Percentiles rank a stretch among this genome's conserved stretches.
Conservation (phyloP, 2,888 invertebrate species). For the Argyra leucocephala region DNA sequence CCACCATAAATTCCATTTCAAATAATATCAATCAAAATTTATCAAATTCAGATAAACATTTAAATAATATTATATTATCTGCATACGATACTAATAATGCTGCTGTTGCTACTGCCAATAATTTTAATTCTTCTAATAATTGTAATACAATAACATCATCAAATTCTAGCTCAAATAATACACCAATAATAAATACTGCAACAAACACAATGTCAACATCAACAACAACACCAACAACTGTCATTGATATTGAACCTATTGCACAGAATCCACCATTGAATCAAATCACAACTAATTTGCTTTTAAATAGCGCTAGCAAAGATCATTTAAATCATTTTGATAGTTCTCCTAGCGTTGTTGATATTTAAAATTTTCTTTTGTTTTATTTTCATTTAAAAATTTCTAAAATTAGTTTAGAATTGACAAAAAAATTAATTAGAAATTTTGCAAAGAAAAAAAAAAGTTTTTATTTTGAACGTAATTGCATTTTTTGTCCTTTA, state of each 20-base stretch:
- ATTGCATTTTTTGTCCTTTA: too few relatives aligned
- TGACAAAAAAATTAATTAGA: too few relatives aligned
- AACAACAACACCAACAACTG: constrained; percentile 7
- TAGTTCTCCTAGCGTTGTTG: constrained; percentile 21
- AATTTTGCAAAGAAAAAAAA: too few relatives aligned
- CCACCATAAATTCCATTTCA: not conserved
- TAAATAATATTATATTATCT: not conserved
- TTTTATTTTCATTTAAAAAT: not conserved
- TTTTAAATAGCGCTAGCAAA: not conserved
- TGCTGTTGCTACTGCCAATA: not conserved
- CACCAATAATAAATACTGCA: not conserved
- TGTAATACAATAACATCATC: not conserved
- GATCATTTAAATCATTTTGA: constrained; percentile 2
- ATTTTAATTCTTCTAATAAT: not conserved
- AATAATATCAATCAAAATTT: not conserved
- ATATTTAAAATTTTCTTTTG: constrained; percentile 16
- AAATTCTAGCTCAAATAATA: not conserved
- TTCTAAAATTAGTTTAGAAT: too few relatives aligned
- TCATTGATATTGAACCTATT: constrained; percentile 17
- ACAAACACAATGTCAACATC: not conserved
- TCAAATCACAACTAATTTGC: constrained; percentile 1
- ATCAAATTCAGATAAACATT: not conserved
- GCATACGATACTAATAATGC: not conserved
- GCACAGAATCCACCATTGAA: constrained; percentile 3
- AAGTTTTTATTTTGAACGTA: too few relatives aligned